Evolutionary conservation across 2,797 vertebrate genomes (phyloP).

Genomic region (Acropternis orthonyx): DNA sequence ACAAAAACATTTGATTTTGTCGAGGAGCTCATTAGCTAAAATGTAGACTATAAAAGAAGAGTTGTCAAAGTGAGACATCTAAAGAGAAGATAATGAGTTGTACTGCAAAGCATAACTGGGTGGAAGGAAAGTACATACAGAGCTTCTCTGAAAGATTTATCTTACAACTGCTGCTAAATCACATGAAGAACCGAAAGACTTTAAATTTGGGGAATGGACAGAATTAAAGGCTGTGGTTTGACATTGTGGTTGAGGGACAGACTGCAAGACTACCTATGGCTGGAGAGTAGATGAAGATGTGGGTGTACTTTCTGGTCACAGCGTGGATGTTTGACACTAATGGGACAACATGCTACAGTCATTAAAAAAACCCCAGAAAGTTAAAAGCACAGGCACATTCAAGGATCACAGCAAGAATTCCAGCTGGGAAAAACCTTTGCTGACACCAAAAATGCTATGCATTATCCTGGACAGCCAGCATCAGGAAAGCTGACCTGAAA

Average conservation of each 20-base stretch:
- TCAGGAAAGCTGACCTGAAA: neutral
- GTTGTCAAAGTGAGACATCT: slow-evolving; percentile 59
- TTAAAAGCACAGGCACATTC: neutral
- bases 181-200: neutral
- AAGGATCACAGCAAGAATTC: neutral
- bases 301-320: fast-evolving
- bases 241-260: neutral
- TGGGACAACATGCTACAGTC: neutral
- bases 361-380: neutral
- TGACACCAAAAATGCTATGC: neutral
- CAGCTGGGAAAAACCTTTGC: neutral
- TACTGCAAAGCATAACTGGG: neutral
- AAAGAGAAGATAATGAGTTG: slow-evolving; percentile 40
- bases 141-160: neutral
- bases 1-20: slow-evolving; percentile 17
- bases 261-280: neutral
- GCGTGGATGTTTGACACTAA: neutral
- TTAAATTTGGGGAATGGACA: neutral
- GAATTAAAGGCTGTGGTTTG: neutral
- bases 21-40: slow-evolving; percentile 36
- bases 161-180: neutral
- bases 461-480: neutral
- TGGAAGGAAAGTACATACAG: neutral
- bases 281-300: neutral
- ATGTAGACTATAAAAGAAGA: slow-evolving; percentile 18